Base-by-base conservation (phyloP, 53 echinoderm and acorn worm species). In the Patiria pectinifera region DNA sequence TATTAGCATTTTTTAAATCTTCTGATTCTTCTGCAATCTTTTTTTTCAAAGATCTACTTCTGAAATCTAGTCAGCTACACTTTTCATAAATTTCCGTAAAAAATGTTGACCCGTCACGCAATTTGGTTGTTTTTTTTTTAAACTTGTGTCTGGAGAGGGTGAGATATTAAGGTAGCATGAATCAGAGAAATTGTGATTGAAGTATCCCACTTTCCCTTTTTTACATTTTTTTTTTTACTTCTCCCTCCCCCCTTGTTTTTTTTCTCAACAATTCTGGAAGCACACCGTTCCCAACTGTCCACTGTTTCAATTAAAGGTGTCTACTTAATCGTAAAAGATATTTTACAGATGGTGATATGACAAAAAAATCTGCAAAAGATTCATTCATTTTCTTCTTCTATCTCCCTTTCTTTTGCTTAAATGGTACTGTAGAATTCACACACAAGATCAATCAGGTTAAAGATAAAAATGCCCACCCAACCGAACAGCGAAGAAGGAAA, bases 61-160 rank as follows among this genome's bases (percentile, higher is more conserved):
- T 90, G 82, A 82, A 80, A 48, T 62, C 90, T 90, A 90, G 90
- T 80, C 81, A 70, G 81, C 90, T 90, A 90, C 90, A 59, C 90
- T 81, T 78, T 46, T 74, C 46, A 80, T 80, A 90, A 90, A 81
- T 90, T 90, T 90, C 81, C 90, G 66, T 90, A 90, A 69, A 90
- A 86, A 90, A 90, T 80, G 90, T 90, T 90, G 90, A 90, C 90
- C 90, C 90, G 90, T 90, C 90, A 90, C 62, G 80, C 69, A 90
- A 22, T 45, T 89, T 53, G 53, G 53, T 53, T 53, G 0, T 78
- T 88, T 87, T 48, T 15, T 78, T 78, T 89, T 80, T 12, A 62
- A 62, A 81, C 62, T 81, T 62, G 90, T 60, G 78, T 80, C 47
- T 90, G 80, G 25, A 47, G 79, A 78, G 87, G 80, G 80, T 16